Percentiles rank a stretch among this genome's conserved stretches.
phyloP scores from a whole-genome alignment of 35 echinoderm and acorn worm genomes.

The Heliocidaris tuberculata region DNA sequence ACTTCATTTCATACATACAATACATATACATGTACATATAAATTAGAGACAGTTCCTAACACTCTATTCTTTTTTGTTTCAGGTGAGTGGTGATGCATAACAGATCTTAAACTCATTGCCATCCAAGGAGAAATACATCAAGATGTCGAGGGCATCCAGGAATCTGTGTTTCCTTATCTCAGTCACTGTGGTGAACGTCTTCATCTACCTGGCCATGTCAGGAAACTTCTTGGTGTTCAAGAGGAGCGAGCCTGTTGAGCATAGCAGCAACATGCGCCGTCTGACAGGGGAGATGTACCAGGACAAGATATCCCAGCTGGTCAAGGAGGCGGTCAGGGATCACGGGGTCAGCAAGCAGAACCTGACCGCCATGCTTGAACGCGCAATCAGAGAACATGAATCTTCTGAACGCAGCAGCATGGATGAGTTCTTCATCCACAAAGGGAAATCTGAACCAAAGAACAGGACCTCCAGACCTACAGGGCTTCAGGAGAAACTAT shows the following conservation, averaged over 20 bases:
- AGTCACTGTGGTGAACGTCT: conserved; percentile 46
- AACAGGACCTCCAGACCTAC: not conserved
- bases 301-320: not conserved
- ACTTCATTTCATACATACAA: too few relatives aligned
- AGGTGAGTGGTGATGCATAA: not conserved
- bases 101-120: not conserved
- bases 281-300: not conserved
- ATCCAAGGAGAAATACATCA: not conserved
- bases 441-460: not conserved
- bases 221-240: conserved; percentile 43
- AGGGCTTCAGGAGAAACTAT: not conserved
- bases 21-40: too few relatives aligned
- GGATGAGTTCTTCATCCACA: not conserved
- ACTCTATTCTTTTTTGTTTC: not conserved
- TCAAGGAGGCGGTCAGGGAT: not conserved
- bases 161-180: conserved; percentile 49
- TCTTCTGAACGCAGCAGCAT: not conserved
- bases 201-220: conserved; percentile 48
- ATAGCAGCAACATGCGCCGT: not conserved
- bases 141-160: conserved; percentile 39
- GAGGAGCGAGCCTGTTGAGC: not conserved
- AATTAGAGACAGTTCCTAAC: too few relatives aligned
- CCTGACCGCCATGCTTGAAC: not conserved
- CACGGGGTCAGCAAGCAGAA: not conserved
- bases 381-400: not conserved